These are phyloP conservation scores for Chloropsis cyanopogon DNA, from an alignment of 2,113 vertebrate genomes.

Conservation along the genomic window DNA sequence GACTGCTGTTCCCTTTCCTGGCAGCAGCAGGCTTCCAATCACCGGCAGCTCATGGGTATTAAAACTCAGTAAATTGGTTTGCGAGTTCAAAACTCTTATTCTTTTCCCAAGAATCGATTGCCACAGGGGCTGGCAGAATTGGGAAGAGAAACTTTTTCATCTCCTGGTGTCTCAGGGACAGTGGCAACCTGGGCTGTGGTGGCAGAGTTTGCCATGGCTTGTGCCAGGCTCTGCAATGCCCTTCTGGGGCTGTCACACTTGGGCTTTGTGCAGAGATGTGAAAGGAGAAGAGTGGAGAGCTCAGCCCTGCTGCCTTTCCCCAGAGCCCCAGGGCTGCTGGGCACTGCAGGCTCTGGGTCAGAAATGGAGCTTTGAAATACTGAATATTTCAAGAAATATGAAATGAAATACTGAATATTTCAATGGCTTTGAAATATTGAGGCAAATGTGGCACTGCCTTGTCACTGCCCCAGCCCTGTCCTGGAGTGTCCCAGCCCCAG, in stretches of 20 bases:
- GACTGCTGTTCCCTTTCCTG: not conserved
- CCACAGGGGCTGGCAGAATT: not conserved
- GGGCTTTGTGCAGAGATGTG: not conserved
- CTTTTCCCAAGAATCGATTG: not conserved
- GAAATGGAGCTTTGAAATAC: not conserved
- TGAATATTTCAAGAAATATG: not conserved
- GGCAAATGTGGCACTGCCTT: not conserved
- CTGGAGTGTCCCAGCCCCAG: not conserved
- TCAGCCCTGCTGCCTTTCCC: rapidly evolving
- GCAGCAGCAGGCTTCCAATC: not conserved
- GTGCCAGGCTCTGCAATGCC: not conserved
- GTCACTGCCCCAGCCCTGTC: not conserved
- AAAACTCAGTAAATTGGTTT: not conserved
- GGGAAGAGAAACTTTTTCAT: not conserved
- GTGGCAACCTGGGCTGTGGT: not conserved
- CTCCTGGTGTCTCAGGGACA: not conserved
- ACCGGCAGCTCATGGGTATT: not conserved
- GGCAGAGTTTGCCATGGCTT: rapidly evolving
- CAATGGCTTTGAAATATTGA: rapidly evolving
- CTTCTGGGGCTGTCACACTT: rapidly evolving
- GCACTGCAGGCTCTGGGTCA: too few relatives aligned
- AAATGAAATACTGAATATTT: not conserved
- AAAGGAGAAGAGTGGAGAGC: rapidly evolving
- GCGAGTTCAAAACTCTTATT: not conserved
- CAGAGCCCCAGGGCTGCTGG: not conserved